phyloP scores from a whole-genome alignment of 2,113 vertebrate genomes.

The Lepus timidus region DNA sequence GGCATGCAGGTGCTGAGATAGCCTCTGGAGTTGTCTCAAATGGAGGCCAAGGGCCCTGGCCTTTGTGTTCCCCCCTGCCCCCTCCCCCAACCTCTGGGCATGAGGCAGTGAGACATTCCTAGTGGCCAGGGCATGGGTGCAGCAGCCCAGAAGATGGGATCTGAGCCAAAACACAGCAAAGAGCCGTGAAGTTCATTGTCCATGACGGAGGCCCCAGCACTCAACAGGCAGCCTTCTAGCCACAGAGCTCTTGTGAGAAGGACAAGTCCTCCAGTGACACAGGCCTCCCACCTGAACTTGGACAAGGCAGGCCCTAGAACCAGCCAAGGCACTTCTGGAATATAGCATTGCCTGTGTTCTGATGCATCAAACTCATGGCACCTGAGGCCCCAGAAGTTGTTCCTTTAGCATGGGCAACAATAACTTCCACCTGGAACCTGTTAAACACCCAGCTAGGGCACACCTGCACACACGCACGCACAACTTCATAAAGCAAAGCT shows the following conservation, averaged over 20 bases:
- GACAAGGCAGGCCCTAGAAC: background rate
- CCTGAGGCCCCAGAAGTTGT: background rate
- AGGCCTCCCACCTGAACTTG: background rate
- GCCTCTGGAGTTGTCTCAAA: background rate
- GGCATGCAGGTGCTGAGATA: background rate
- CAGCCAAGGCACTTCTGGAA: background rate
- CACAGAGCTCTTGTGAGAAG: background rate
- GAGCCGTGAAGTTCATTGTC: background rate
- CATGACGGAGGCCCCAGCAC: background rate
- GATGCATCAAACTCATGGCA: background rate
- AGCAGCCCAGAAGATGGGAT: background rate
- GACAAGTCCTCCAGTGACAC: background rate
- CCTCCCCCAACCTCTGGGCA: background rate
- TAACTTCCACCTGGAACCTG: constrained; percentile 39
- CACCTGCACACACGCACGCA: constrained; percentile 41
- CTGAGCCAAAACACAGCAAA: background rate
- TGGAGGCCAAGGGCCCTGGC: background rate
- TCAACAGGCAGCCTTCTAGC: background rate
- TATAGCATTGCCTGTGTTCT: background rate
- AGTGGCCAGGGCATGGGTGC: background rate
- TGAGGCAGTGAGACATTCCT: too few relatives aligned
- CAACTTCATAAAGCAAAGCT: constrained; percentile 60
- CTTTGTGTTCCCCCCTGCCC: background rate
- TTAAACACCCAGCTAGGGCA: background rate
- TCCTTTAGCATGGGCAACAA: background rate